phyloP scores from a whole-genome alignment of 2,888 invertebrate genomes.

The Meiosimyza decipiens region DNA sequence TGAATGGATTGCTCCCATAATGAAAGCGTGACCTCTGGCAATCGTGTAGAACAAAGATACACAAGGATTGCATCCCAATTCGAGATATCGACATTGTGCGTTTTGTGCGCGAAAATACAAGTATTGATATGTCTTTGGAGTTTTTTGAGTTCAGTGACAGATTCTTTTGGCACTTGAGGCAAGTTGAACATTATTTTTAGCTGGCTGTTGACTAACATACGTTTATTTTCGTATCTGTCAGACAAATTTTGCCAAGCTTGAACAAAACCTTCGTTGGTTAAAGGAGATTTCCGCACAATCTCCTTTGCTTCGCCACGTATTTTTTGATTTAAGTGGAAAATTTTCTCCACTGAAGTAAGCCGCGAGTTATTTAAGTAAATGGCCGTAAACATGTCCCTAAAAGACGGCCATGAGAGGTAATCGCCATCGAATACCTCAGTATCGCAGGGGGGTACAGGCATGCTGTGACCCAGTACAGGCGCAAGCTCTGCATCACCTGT shows the following conservation, averaged over 20 bases:
- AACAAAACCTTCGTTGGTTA: slow-evolving; percentile 15
- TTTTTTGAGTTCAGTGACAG: too few relatives aligned
- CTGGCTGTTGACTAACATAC: slow-evolving; percentile 18
- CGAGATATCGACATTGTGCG: slow-evolving; percentile 21
- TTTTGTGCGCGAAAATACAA: slow-evolving; percentile 25
- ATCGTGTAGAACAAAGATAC: not conserved
- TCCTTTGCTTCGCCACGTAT: not conserved
- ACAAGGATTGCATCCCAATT: slow-evolving; percentile 14
- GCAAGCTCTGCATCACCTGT: too few relatives aligned
- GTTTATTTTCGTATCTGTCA: not conserved
- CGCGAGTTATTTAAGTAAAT: not conserved
- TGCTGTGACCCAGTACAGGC: too few relatives aligned
- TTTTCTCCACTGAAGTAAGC: not conserved
- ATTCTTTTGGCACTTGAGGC: too few relatives aligned
- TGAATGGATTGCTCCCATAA: slow-evolving; percentile 23
- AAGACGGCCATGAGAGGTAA: slow-evolving; percentile 24
- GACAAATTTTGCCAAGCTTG: not conserved
- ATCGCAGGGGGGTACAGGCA: not conserved
- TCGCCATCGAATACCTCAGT: slow-evolving; percentile 16
- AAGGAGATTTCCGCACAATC: not conserved
- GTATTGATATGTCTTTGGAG: slow-evolving; percentile 33
- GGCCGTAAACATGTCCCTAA: slow-evolving; percentile 22
- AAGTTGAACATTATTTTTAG: too few relatives aligned
- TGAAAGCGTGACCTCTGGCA: slow-evolving; percentile 13
- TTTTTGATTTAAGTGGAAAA: slow-evolving; percentile 9